Conservation (phyloP, 2,113 vertebrate genomes). For the Anolis carolinensis region DNA sequence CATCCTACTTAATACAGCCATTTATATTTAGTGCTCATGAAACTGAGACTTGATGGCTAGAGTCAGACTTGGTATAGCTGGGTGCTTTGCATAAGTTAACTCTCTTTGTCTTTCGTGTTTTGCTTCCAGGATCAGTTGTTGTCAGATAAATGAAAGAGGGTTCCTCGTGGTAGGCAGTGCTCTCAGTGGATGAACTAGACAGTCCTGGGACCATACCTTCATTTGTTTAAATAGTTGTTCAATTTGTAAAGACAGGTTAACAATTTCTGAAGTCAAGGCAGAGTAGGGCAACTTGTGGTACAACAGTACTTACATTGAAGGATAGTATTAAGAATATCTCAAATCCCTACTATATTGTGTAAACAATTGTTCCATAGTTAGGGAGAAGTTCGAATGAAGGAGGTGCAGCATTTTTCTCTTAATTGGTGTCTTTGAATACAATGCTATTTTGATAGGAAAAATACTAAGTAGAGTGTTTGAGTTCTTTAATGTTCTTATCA, state of each 20-base stretch:
- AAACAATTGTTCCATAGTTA: too few relatives aligned
- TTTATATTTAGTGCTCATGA: slow-evolving; percentile 3
- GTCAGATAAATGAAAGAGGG: neutral
- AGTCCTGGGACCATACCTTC: neutral
- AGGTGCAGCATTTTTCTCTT: neutral
- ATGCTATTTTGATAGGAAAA: neutral
- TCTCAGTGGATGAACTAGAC: neutral
- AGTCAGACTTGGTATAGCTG: neutral
- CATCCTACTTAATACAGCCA: neutral
- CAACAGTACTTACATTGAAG: too few relatives aligned
- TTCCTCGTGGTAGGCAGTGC: neutral
- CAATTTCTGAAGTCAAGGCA: neutral
- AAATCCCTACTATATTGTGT: too few relatives aligned
- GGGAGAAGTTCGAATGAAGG: too few relatives aligned
- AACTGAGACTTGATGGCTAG: rapidly evolving
- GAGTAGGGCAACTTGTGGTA: too few relatives aligned
- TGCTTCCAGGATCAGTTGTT: neutral
- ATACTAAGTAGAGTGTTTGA: neutral
- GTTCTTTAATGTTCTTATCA: too few relatives aligned
- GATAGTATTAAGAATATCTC: too few relatives aligned
- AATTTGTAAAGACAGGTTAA: neutral
- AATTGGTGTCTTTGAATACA: neutral
- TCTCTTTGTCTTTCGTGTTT: neutral
- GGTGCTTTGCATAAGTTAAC: neutral
- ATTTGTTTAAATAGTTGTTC: neutral